phyloP scores from a whole-genome alignment of 2,113 vertebrate genomes.

The Picathartes gymnocephalus region DNA sequence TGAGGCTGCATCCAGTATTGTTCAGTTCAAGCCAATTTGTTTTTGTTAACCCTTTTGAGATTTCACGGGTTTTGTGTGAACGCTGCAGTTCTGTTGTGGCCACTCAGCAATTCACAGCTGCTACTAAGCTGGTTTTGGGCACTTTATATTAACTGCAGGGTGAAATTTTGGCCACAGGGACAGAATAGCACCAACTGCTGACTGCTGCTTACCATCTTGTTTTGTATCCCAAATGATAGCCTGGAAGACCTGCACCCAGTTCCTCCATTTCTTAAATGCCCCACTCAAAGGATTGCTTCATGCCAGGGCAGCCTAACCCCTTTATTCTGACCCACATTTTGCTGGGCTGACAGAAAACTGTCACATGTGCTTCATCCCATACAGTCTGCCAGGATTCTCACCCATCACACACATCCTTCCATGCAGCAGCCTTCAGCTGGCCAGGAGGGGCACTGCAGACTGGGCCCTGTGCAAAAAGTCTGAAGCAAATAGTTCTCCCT shows the following conservation, averaged over 20 bases:
- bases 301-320: background rate
- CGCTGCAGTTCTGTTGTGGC: background rate
- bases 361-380: background rate
- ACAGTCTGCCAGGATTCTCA: background rate
- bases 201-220: background rate
- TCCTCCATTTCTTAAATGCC: background rate
- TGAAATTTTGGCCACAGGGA: background rate
- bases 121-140: background rate
- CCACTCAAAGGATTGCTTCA: background rate
- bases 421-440: background rate
- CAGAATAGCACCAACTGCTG: background rate
- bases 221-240: background rate
- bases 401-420: background rate
- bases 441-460: accelerated
- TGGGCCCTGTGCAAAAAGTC: background rate
- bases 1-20: background rate
- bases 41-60: slow-evolving; percentile 1
- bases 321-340: background rate
- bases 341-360: background rate
- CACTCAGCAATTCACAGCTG: slow-evolving; percentile 2
- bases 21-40: background rate
- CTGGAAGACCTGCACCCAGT: background rate
- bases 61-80: background rate
- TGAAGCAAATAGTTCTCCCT: background rate
- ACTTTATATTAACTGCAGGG: background rate